Evolutionary conservation across 2,888 invertebrate species (phyloP).

Genomic region (Leptinotarsa peninsularis): DNA sequence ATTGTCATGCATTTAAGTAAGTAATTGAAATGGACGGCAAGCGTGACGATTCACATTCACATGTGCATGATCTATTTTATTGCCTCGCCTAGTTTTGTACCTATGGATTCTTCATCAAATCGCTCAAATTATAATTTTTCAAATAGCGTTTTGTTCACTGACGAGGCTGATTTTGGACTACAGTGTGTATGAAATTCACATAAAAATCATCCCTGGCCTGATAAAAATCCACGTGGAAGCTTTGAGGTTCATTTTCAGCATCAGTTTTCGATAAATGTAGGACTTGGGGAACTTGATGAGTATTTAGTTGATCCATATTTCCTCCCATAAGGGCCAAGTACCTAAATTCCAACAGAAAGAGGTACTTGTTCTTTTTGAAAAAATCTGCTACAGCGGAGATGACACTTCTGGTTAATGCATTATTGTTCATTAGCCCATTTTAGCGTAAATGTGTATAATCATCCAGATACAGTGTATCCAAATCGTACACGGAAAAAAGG

Average conservation of each 20-base stretch:
- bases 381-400: background rate
- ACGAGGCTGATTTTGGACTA: slow-evolving; percentile 28
- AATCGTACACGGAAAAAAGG: too few relatives aligned
- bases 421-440: background rate
- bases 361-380: background rate
- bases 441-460: background rate
- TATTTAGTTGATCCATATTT: slow-evolving; percentile 23
- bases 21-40: background rate
- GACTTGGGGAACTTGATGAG: slow-evolving; percentile 29
- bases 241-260: slow-evolving; percentile 31
- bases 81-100: background rate
- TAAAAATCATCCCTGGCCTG: slow-evolving; percentile 31
- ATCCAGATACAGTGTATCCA: background rate
- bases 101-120: background rate
- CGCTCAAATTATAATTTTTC: background rate
- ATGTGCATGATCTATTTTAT: background rate
- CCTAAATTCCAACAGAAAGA: slow-evolving; percentile 1
- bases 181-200: slow-evolving; percentile 29
- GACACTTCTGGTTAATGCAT: background rate
- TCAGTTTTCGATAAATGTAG: slow-evolving; percentile 31
- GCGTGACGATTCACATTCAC: background rate
- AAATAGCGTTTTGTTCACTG: slow-evolving; percentile 24
- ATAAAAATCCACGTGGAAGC: slow-evolving; percentile 34
- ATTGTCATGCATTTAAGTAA: background rate
- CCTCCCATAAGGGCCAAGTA: background rate